phyloP scores from a whole-genome alignment of 30 jellyfish, hydroid and myxozoan species.

The Chironex yamaguchii region DNA sequence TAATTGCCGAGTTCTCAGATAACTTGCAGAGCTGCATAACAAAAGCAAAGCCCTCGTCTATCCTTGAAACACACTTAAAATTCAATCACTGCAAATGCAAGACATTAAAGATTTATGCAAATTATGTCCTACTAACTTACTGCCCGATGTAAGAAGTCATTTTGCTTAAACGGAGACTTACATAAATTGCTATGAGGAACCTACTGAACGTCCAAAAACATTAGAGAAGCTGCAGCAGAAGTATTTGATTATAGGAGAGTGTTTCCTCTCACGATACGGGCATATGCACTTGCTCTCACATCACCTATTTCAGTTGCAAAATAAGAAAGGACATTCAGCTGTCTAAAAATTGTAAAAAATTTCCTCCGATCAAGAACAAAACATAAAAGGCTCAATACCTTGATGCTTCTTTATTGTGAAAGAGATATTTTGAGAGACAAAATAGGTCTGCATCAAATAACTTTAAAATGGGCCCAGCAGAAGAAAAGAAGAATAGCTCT shows the following conservation, averaged over 20 bases:
- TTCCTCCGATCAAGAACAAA: slow-evolving; percentile 5
- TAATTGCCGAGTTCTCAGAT: slow-evolving; percentile 1
- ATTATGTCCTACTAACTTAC: no score
- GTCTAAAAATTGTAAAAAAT: slow-evolving; percentile 10
- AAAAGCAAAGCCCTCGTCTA: slow-evolving; percentile 30
- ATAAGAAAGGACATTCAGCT: slow-evolving; percentile 25
- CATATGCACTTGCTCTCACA: slow-evolving; percentile 13
- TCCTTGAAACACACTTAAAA: no score
- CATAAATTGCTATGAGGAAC: neutral
- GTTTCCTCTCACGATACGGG: slow-evolving; percentile 10
- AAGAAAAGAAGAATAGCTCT: no score
- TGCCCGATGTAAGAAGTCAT: no score
- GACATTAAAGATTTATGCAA: no score
- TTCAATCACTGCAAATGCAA: no score
- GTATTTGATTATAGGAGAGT: neutral
- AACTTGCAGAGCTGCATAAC: slow-evolving; percentile 2
- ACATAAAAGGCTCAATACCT: neutral
- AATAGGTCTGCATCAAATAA: no score
- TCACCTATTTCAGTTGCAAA: slow-evolving; percentile 32
- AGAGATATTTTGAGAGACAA: no score
- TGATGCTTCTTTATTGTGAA: slow-evolving; percentile 23
- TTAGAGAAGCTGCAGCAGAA: neutral
- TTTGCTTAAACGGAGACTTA: no score
- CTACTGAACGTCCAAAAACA: neutral
- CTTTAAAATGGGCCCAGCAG: no score